These are phyloP conservation scores for Polyommatus icarus DNA, from an alignment of 2,888 invertebrate species.

Conservation along the genomic window DNA sequence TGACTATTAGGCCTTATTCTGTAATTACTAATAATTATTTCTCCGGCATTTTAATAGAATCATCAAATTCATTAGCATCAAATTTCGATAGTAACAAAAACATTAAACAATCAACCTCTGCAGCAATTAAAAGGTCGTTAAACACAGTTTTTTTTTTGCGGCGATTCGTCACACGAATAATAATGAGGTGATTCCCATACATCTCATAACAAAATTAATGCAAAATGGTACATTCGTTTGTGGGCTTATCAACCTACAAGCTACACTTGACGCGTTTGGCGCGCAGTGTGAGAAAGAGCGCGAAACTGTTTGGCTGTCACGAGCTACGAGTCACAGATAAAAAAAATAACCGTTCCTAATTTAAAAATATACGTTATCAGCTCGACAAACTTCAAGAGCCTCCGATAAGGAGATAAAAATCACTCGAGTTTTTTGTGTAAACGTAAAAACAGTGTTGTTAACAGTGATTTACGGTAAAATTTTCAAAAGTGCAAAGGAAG, in stretches of 20 bases:
- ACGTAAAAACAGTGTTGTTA: background rate
- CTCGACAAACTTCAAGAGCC: constrained; percentile 39
- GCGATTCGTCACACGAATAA: constrained; percentile 10
- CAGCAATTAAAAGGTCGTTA: constrained; percentile 17
- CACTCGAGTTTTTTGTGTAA: constrained; percentile 9
- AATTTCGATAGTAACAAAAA: background rate
- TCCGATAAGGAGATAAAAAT: constrained; percentile 35
- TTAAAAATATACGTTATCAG: constrained; percentile 32
- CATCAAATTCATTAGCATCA: background rate
- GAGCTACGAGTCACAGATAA: constrained; percentile 38
- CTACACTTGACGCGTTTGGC: constrained; percentile 42
- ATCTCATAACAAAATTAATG: constrained; percentile 35
- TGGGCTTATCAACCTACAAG: constrained; percentile 44
- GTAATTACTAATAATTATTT: background rate
- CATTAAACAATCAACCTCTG: background rate
- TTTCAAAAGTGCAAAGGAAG: background rate
- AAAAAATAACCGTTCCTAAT: constrained; percentile 37
- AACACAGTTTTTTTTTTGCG: constrained; percentile 20
- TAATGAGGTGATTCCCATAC: constrained; percentile 27
- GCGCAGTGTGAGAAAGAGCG: constrained; percentile 44
- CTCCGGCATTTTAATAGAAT: background rate
- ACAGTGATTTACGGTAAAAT: background rate
- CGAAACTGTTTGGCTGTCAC: constrained; percentile 37
- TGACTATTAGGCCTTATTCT: background rate
- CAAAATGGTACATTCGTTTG: constrained; percentile 40